Conservation (phyloP, 2,888 invertebrate species). For the Sphinx pinastri region DNA sequence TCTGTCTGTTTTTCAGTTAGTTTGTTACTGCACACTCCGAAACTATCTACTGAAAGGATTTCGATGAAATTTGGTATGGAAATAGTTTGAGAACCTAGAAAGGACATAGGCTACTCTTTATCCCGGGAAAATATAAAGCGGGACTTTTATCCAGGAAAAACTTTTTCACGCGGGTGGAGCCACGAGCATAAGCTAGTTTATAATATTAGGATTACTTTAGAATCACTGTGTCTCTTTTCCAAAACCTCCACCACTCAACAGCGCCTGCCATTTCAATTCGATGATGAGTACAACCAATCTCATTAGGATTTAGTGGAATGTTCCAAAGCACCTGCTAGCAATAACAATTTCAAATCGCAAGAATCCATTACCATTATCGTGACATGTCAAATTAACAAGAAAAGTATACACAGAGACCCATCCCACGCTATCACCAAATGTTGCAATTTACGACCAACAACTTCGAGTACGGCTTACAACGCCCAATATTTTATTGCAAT, state of each 20-base stretch:
- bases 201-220: no score
- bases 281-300: neutral
- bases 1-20: no score
- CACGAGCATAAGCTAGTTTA: no score
- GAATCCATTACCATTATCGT: conserved; percentile 28
- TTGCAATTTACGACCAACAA: conserved; percentile 12
- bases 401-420: conserved; percentile 26
- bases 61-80: no score
- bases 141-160: no score
- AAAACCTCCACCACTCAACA: neutral
- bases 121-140: no score
- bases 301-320: conserved; percentile 19
- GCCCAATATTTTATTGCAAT: neutral
- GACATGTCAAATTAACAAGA: conserved; percentile 33
- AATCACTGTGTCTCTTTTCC: neutral
- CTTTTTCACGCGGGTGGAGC: no score
- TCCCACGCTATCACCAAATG: conserved; percentile 9
- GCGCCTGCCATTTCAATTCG: no score
- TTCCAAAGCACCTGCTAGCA: conserved; percentile 37
- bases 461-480: conserved; percentile 3
- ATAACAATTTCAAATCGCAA: conserved; percentile 31
- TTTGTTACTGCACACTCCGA: no score
- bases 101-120: no score
- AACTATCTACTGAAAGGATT: no score
- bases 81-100: no score